Evolutionary conservation across 2,888 invertebrate species (phyloP).

Genomic region (Electrophaes corylata): DNA sequence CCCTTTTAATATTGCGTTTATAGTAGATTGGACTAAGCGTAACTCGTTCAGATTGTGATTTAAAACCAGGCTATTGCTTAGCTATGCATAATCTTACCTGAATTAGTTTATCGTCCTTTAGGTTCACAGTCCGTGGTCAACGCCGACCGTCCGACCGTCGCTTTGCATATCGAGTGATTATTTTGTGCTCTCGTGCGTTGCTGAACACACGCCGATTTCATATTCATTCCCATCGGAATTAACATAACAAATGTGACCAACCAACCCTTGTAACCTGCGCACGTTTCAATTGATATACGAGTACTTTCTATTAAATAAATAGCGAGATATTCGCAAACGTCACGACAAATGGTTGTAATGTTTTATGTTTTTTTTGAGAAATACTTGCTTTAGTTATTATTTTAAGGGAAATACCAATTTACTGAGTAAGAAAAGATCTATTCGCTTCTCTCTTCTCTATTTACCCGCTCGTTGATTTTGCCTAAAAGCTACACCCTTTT

Average conservation of each 20-base stretch:
- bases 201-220: conserved; percentile 54
- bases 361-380: background rate
- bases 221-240: conserved; percentile 62
- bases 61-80: background rate
- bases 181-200: conserved; percentile 60
- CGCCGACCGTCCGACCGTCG: conserved; percentile 43
- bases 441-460: too few relatives aligned
- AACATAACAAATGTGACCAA: conserved; percentile 50
- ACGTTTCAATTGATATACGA: conserved; percentile 35
- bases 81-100: conserved; percentile 2
- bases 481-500: too few relatives aligned
- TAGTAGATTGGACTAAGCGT: too few relatives aligned
- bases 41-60: background rate
- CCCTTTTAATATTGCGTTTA: too few relatives aligned
- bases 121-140: background rate
- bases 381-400: too few relatives aligned
- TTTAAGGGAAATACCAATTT: too few relatives aligned
- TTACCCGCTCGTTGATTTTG: too few relatives aligned
- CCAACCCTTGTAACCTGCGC: conserved; percentile 33
- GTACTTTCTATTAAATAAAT: conserved; percentile 22
- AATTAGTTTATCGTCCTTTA: conserved; percentile 14
- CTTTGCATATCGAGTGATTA: conserved; percentile 71
- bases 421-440: too few relatives aligned
- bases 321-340: conserved; percentile 23
- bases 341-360: background rate